These are phyloP conservation scores for Hirundichthys speculiger DNA, from an alignment of 2,113 vertebrate species.

Conservation along the genomic window DNA sequence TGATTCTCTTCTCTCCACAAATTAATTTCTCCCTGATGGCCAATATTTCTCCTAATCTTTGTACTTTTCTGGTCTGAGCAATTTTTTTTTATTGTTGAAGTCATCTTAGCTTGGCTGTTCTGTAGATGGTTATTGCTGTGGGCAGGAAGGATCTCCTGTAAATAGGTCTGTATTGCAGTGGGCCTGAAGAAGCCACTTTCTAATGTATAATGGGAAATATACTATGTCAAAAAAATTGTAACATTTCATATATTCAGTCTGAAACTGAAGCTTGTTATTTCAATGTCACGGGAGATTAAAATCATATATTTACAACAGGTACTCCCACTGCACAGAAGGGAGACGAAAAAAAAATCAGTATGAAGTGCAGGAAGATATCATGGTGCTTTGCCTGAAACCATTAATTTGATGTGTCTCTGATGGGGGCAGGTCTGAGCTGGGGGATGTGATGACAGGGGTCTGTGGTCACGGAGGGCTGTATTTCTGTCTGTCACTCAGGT, in stretches of 20 bases:
- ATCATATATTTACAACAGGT: constrained; percentile 4
- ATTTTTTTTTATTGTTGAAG: too few species aligned
- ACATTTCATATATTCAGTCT: not conserved
- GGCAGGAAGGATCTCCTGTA: too few species aligned
- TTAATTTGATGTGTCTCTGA: constrained; percentile 46
- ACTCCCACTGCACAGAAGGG: constrained; percentile 12
- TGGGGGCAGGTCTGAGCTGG: constrained; percentile 4
- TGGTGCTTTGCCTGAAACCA: constrained; percentile 37
- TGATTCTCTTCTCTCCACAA: too few species aligned
- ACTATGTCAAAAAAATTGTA: too few species aligned
- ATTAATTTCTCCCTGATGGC: too few species aligned
- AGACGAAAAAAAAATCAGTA: not conserved
- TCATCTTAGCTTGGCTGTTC: too few species aligned
- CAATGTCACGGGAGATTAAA: not conserved
- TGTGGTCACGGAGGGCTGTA: constrained; percentile 21
- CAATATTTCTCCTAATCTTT: too few species aligned
- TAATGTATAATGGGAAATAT: too few species aligned
- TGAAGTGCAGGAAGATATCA: constrained; percentile 6
- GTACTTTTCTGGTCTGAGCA: too few species aligned
- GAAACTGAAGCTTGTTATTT: constrained; percentile 6
- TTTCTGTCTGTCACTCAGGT: constrained; percentile 12
- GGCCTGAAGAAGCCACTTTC: too few species aligned
- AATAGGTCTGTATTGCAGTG: too few species aligned
- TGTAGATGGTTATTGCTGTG: too few species aligned
- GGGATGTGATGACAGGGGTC: constrained; percentile 30